Percentiles rank a stretch among this genome's conserved stretches.
Evolutionary conservation across 2,888 invertebrate species (phyloP).

Genomic region (Cephonodes hylas): DNA sequence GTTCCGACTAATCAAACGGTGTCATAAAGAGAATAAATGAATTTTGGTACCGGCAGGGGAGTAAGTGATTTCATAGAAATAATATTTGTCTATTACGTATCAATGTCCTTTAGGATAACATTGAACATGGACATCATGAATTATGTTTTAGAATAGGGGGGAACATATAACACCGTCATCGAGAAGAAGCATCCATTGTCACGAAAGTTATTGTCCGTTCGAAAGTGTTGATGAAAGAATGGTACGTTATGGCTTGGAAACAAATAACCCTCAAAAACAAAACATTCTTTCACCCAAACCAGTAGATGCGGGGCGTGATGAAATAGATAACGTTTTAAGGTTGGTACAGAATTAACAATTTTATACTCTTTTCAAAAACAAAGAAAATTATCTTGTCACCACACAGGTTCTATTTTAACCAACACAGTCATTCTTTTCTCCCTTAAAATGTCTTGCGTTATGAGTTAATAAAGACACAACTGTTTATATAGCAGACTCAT

Average conservation of each 20-base stretch:
- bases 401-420: neutral
- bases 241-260: slow-evolving; percentile 45
- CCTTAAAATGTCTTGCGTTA: no score
- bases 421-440: no score
- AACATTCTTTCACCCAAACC: slow-evolving; percentile 1
- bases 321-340: slow-evolving; percentile 65
- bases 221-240: slow-evolving; percentile 32
- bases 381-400: neutral
- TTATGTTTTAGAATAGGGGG: slow-evolving; percentile 46
- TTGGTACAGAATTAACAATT: slow-evolving; percentile 23
- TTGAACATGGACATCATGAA: neutral
- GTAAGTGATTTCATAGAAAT: neutral
- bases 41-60: neutral
- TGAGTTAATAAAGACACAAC: no score
- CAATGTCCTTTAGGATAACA: slow-evolving; percentile 14
- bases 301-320: slow-evolving; percentile 44
- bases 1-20: no score
- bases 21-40: neutral
- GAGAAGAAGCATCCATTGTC: slow-evolving; percentile 52
- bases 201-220: slow-evolving; percentile 27
- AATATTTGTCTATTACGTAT: neutral
- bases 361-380: neutral
- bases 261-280: slow-evolving; percentile 1
- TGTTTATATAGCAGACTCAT: no score
- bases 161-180: slow-evolving; percentile 48